Conservation (phyloP, 2,888 invertebrate genomes). For the Listrodromus nycthemerus region DNA sequence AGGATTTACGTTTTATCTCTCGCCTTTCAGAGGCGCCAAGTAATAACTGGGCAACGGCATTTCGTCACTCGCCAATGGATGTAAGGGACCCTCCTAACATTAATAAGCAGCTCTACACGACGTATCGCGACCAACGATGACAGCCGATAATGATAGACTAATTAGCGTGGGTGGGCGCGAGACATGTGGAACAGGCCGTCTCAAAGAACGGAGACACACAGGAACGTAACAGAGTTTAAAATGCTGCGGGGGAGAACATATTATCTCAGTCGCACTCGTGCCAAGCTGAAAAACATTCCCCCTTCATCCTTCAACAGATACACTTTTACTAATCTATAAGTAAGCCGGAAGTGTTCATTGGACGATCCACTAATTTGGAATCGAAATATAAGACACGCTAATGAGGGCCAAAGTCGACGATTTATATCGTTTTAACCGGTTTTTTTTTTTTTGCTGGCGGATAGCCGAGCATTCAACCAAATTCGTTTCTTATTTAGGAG, state of each 20-base stretch:
- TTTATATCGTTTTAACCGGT: slow-evolving; percentile 38
- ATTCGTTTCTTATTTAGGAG: slow-evolving; percentile 64
- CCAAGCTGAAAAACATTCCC: slow-evolving; percentile 68
- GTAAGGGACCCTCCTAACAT: neutral
- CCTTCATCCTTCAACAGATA: slow-evolving; percentile 25
- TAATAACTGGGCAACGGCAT: neutral
- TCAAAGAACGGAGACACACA: slow-evolving; percentile 30
- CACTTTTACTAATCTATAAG: neutral
- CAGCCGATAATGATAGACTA: slow-evolving; percentile 74
- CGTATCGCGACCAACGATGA: slow-evolving; percentile 3
- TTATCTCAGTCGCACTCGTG: slow-evolving; percentile 55
- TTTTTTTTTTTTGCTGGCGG: slow-evolving; percentile 24
- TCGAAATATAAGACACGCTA: neutral
- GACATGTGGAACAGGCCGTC: slow-evolving; percentile 75
- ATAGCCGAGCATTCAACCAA: slow-evolving; percentile 15
- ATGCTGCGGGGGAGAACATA: slow-evolving; percentile 62
- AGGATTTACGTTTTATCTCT: neutral
- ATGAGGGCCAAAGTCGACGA: slow-evolving; percentile 9
- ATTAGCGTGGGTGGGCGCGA: slow-evolving; percentile 78
- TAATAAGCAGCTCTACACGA: neutral
- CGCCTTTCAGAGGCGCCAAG: slow-evolving; percentile 7
- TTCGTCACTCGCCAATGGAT: slow-evolving; percentile 2
- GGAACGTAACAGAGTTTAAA: slow-evolving; percentile 39
- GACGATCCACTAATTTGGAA: neutral
- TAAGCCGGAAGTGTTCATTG: neutral